Evolutionary conservation across 2,113 vertebrate species (phyloP), one percentile per base, ranked within the genome.

Genomic region (Urocynchramus pylzowi): DNA sequence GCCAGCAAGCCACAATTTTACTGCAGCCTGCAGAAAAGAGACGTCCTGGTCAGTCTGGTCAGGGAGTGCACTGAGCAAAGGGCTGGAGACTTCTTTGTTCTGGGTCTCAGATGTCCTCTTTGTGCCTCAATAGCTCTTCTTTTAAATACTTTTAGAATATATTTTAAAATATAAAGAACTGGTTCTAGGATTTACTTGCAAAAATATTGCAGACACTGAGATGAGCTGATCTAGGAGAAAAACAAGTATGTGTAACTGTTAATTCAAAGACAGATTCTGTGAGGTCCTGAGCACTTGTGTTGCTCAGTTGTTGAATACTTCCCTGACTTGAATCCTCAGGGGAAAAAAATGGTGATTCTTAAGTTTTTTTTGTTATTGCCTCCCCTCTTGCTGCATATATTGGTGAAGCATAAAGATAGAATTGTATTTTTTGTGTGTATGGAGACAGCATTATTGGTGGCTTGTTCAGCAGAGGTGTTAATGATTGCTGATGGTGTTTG

Each of bases 1-100:
- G 82, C 92, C 91, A 96, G 49, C 84, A 91, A 82, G 95, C 70
- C 68, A 79, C 69, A 84, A 23, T 87, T 97, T 95, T 90, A 65
- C 91, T 93, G 86, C 86, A 77, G 81, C 82, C 63, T 95, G 53
- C 52, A 93, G 91, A 17, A 78, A 82, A 63, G 75, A 80, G 76
- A 63, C 3, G 5, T 65, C 56, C 52, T 80, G 90, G 79, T 76
- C 92, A 70, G 33, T 8, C 4, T 57, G 77, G 69, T 47, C 65
- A 31, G 63, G 27, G 71, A 75, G 44, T 44, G 61, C n/a, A 4
- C 18, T 6, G 44, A 84, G 77, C 44, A 33, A 26, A 79, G 60
- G 52, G 56, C 56, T 74, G 10, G 47, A 78, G 64, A 14, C 3
- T 16, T 71, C 67, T 79, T 93, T 85, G 89, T 81, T 53, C 57